Conservation (phyloP, 2,797 vertebrate species). For the Hozukius guyotensis region DNA sequence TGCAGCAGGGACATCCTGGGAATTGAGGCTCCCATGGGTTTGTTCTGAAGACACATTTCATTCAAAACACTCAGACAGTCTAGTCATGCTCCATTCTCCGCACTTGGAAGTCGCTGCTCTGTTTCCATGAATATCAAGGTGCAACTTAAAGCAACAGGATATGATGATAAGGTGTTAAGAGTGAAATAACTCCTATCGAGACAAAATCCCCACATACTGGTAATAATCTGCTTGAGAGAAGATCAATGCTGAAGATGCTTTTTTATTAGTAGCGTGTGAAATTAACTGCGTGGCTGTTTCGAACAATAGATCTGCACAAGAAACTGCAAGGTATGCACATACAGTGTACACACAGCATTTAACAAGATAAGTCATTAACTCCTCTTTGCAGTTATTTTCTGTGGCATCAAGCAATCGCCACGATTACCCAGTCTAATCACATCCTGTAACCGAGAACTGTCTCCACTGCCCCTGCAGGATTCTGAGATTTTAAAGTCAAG, state of each 20-base stretch:
- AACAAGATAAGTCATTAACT: conserved; percentile 26
- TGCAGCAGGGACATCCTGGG: conserved; percentile 70
- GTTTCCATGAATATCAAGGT: conserved; percentile 65
- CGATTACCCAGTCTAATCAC: conserved; percentile 76
- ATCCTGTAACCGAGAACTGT: conserved; percentile 71
- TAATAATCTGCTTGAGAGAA: conserved; percentile 50
- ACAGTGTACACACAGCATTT: neutral
- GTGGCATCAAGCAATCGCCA: conserved; percentile 44
- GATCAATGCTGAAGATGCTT: conserved; percentile 23
- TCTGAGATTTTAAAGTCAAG: conserved; percentile 83
- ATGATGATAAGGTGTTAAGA: conserved; percentile 42
- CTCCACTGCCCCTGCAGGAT: conserved; percentile 75
- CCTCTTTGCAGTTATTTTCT: conserved; percentile 44
- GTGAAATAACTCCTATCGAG: conserved; percentile 41
- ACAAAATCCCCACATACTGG: conserved; percentile 7
- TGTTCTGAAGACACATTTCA: conserved; percentile 70
- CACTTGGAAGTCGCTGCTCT: conserved; percentile 45
- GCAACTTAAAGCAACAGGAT: conserved; percentile 42
- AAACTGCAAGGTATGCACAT: neutral
- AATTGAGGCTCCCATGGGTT: conserved; percentile 65
- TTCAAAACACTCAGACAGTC: conserved; percentile 64
- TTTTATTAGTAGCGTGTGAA: conserved; percentile 10
- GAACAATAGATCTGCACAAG: neutral
- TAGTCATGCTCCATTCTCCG: conserved; percentile 52
- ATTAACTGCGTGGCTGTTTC: neutral